Evolutionary conservation across 2,888 invertebrate species (phyloP), one percentile per base, ranked within the genome.

Genomic region (Platycheirus rosarum): DNA sequence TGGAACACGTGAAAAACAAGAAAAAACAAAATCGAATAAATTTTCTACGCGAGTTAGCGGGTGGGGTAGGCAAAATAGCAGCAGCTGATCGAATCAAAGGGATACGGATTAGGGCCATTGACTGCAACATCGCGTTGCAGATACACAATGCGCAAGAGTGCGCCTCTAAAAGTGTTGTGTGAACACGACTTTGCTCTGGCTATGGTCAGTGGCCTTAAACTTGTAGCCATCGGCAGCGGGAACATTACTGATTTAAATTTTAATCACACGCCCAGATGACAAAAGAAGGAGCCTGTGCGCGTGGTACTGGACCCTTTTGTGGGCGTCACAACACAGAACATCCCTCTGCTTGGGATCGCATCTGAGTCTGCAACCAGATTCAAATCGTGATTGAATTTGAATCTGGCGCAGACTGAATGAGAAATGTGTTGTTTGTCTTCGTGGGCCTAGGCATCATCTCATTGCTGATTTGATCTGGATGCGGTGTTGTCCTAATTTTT

Each of bases 181-280:
- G 18, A 49, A 77, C 66, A 82, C 82, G 77, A 77, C 73, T 68
- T 68, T 63, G 66, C 63, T 68, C 62, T 76, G 14, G 9, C 48
- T 14, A 63, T 60, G 80, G 80, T 76, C 80, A 80, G 80, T 78
- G 68, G 66, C 16, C 26, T 13, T 2, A 7, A 46, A 40, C 29
- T 26, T 35, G 49, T 35, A 51, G 1, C 55, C 29, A 40, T 40
- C 16, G 42, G 18, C 26, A 42, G 8, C 35, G 8, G 51, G 65
- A 65, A 80, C 80, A 62, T 70, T 80, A 80, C 80, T 53, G 75
- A 75, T 70, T 80, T 80, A 75, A 75, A 80, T 75, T 80, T 66
- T 66, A 75, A 80, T 80, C 70, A 76, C 74, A 79, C 74, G 18
- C 62, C 62, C 37, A 62, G 66, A 68, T 62, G 73, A 78, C 73